Conservation (phyloP, 2,797 vertebrate species). For the Sebastes nivosus region DNA sequence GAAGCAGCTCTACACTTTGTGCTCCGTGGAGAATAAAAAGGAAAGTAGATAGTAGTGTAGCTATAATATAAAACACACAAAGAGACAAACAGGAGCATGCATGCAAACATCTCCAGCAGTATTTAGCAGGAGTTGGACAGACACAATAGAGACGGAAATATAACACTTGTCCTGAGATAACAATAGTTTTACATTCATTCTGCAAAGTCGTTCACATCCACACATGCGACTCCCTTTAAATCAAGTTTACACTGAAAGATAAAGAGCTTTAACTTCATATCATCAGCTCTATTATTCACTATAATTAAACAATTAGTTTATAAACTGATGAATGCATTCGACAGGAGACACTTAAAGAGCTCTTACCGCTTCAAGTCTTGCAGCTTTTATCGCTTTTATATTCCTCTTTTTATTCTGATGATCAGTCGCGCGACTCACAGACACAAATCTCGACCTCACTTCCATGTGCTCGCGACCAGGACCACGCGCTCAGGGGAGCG, state of each 20-base stretch:
- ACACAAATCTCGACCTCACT: slow-evolving; percentile 76
- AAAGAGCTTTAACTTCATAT: slow-evolving; percentile 10
- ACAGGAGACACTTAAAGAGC: neutral
- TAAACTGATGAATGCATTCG: neutral
- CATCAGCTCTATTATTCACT: neutral
- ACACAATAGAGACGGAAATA: slow-evolving; percentile 61
- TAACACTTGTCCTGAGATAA: slow-evolving; percentile 46
- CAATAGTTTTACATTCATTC: slow-evolving; percentile 42
- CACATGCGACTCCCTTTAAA: neutral
- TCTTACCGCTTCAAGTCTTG: slow-evolving; percentile 52
- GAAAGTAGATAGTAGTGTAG: neutral
- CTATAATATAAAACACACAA: neutral
- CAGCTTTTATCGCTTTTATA: slow-evolving; percentile 35
- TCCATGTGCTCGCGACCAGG: slow-evolving; percentile 83
- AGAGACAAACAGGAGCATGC: slow-evolving; percentile 6
- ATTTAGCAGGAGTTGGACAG: slow-evolving; percentile 40
- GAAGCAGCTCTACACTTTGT: slow-evolving; percentile 3
- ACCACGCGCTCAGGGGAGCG: slow-evolving; percentile 77
- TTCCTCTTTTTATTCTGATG: slow-evolving; percentile 47
- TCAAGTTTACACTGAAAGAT: slow-evolving; percentile 18
- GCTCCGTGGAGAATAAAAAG: slow-evolving; percentile 3
- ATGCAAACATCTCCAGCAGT: slow-evolving; percentile 18
- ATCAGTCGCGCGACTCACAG: slow-evolving; percentile 60
- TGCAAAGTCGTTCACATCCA: neutral
- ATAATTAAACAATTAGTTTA: neutral